phyloP scores from a whole-genome alignment of 92 coral and sea anemone genomes.

The Pocillopora grandis region DNA sequence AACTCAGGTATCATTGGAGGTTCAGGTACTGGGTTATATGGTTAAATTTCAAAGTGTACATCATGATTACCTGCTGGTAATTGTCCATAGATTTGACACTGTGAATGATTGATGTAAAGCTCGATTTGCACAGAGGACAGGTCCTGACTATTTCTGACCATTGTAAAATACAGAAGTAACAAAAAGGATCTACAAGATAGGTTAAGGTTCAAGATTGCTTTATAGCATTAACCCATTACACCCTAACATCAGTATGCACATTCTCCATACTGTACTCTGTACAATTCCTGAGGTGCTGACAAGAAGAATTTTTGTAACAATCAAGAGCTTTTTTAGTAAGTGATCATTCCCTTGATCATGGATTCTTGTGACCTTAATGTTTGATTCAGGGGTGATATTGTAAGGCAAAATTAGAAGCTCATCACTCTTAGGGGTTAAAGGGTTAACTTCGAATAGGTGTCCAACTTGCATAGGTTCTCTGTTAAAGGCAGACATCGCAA shows the following conservation, averaged over 20 bases:
- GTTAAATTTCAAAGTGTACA: neutral
- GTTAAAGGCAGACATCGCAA: neutral
- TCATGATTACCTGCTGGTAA: conserved; percentile 78
- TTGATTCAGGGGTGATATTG: too few species aligned
- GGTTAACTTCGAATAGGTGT: neutral
- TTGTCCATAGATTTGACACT: conserved; percentile 93
- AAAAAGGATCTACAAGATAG: conserved; percentile 74
- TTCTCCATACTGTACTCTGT: too few species aligned
- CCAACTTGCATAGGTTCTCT: neutral
- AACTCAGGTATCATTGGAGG: too few species aligned
- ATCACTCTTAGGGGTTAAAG: too few species aligned
- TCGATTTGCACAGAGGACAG: conserved; percentile 93
- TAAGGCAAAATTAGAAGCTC: too few species aligned
- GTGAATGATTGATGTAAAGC: conserved; percentile 86
- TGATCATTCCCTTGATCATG: too few species aligned
- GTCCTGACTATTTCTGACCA: conserved; percentile 96
- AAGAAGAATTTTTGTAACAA: too few species aligned
- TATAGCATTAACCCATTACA: neutral
- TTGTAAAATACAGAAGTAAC: conserved; percentile 96
- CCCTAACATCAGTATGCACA: too few species aligned
- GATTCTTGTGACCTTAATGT: too few species aligned
- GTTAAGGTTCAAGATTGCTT: conserved; percentile 47
- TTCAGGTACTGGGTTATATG: too few species aligned
- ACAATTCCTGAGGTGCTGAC: too few species aligned
- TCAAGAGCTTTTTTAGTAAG: too few species aligned